phyloP scores from a whole-genome alignment of 1,140 invertebrate species.

The Dreissena rostriformis region DNA sequence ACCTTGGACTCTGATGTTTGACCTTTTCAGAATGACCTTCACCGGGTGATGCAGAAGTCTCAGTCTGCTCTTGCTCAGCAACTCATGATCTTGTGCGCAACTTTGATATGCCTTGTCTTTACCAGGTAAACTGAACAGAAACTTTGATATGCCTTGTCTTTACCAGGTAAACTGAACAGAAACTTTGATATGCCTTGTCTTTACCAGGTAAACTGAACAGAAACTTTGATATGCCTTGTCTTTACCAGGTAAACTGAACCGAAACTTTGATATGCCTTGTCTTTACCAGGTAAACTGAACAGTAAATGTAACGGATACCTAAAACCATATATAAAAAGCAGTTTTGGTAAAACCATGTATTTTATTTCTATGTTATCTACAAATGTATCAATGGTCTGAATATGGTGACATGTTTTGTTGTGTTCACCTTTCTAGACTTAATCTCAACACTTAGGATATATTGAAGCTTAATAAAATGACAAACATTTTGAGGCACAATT shows the following conservation, averaged over 20 bases:
- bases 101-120: slow-evolving; percentile 97
- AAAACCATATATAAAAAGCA: too few species aligned
- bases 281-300: slow-evolving; percentile 92
- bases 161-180: slow-evolving; percentile 88
- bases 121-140: slow-evolving; percentile 88
- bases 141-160: slow-evolving; percentile 98
- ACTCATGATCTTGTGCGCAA: slow-evolving; percentile 96
- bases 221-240: slow-evolving; percentile 95
- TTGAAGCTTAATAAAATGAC: too few species aligned
- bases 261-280: slow-evolving; percentile 97
- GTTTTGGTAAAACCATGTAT: too few species aligned
- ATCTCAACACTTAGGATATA: too few species aligned
- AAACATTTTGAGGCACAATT: too few species aligned
- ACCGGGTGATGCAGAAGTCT: slow-evolving; percentile 98
- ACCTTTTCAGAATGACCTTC: slow-evolving; percentile 94
- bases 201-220: slow-evolving; percentile 90
- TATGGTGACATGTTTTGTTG: too few species aligned
- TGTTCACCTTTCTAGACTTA: too few species aligned
- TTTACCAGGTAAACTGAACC: slow-evolving; percentile 92
- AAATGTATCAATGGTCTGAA: too few species aligned
- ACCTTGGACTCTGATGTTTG: neutral
- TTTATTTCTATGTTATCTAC: too few species aligned
- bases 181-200: slow-evolving; percentile 97
- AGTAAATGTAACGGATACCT: too few species aligned
- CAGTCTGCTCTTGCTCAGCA: slow-evolving; percentile 98